phyloP scores from a whole-genome alignment of 2,113 vertebrate species.

The Sorex fumeus region DNA sequence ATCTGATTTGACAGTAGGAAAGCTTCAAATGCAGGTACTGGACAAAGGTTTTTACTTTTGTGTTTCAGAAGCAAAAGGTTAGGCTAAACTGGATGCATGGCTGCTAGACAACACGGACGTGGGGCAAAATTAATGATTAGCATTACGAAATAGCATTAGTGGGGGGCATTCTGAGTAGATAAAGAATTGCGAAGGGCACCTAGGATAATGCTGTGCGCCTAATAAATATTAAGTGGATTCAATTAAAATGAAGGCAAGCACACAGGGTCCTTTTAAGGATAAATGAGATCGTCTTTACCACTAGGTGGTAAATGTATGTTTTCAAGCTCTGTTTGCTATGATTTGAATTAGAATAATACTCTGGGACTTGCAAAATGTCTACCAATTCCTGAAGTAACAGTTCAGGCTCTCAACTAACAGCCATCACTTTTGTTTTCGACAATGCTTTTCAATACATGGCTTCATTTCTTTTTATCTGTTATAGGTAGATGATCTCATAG shows the following conservation, averaged over 20 bases:
- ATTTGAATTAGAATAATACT: slow-evolving; percentile 70
- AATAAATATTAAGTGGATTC: slow-evolving; percentile 62
- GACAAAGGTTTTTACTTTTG: slow-evolving; percentile 48
- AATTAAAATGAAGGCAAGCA: slow-evolving; percentile 56
- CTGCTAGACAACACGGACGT: not conserved
- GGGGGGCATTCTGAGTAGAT: not conserved
- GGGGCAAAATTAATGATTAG: slow-evolving; percentile 45
- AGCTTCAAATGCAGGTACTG: slow-evolving; percentile 82
- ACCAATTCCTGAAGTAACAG: not conserved
- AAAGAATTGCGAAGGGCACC: slow-evolving; percentile 12
- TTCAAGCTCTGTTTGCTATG: slow-evolving; percentile 76
- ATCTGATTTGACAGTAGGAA: slow-evolving; percentile 74
- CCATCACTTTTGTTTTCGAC: not conserved
- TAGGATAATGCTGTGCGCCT: not conserved
- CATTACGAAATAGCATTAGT: slow-evolving; percentile 34
- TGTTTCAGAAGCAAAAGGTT: not conserved
- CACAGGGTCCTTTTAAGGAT: slow-evolving; percentile 43
- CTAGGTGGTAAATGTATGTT: slow-evolving; percentile 66
- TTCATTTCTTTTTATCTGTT: slow-evolving; percentile 39
- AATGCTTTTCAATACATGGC: not conserved
- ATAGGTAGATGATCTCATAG: slow-evolving; percentile 82
- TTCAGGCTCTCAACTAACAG: not conserved
- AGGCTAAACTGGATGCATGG: not conserved
- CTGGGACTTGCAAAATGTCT: slow-evolving; percentile 4
- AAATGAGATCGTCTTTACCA: slow-evolving; percentile 34